phyloP scores from a whole-genome alignment of 1,140 invertebrate species.

The Saccostrea cuccullata region DNA sequence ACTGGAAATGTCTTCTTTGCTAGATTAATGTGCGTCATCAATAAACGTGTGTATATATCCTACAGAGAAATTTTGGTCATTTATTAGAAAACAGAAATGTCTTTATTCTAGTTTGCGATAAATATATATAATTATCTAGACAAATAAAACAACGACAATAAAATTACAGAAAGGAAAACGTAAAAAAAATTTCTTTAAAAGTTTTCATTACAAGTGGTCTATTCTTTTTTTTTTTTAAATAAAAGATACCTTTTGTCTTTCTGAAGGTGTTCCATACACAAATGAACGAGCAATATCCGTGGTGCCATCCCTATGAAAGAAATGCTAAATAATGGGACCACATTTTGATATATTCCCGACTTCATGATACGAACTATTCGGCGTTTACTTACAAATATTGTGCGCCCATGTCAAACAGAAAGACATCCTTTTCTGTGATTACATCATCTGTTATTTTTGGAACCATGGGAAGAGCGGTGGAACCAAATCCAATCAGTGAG shows the following conservation, averaged over 20 bases:
- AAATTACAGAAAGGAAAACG: no score
- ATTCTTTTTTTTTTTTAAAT: no score
- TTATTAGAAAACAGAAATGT: no score
- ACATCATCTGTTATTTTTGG: not conserved
- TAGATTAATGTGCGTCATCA: slow-evolving; percentile 15
- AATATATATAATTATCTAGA: no score
- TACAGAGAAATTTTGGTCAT: not conserved
- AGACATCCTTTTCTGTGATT: not conserved
- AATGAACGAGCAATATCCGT: slow-evolving; percentile 11
- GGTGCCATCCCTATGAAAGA: not conserved
- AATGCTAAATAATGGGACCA: not conserved
- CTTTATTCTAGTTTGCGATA: no score
- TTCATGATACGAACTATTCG: no score
- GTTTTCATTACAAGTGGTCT: no score
- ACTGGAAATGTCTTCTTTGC: slow-evolving; percentile 11
- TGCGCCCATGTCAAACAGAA: slow-evolving; percentile 2
- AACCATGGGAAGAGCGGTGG: not conserved
- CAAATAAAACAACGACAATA: no score
- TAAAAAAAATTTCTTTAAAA: no score
- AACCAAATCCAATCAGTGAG: not conserved
- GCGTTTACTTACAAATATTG: slow-evolving; percentile 9
- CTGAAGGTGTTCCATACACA: not conserved
- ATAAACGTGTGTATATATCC: not conserved
- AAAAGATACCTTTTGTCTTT: not conserved
- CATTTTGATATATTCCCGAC: no score